Base-by-base conservation (phyloP, 2,888 invertebrate genomes). In the Panopea generosa region DNA sequence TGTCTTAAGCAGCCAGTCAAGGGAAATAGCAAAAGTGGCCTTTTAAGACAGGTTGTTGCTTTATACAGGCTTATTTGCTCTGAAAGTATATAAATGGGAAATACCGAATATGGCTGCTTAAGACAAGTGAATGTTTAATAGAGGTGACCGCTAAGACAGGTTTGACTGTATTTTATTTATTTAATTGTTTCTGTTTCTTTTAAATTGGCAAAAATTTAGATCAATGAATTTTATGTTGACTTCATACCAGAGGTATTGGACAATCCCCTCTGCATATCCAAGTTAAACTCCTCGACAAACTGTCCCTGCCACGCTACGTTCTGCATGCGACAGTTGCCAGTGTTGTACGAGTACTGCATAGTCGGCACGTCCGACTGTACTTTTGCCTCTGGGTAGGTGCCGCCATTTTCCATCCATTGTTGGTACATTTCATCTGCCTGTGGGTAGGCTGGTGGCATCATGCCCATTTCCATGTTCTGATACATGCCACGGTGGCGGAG, bases 401-500 rank as follows among this genome's bases (percentile, higher is more conserved):
- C 80, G 7, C 78, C 78, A 52, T 80, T 80, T 60, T 81, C 77
- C 61, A 81, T 63, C 77, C 77, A 81, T 62, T 82, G 82, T 40
- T 75, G 73, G 59, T 82, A 82, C 82, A 78, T 69, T 47, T 78
- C 63, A 53, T 77, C 79, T 47, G 80, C 80, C 27, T 84, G 82
- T 24, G 82, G 73, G 40, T 80, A 73, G 3, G 82, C 66, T 9
- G 69, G 66, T 16, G 77, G 74, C 72, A 70, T 74, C 78, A 78
- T 80, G 55, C 72, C 74, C 53, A 75, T 59, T 49, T 82, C 77
- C 68, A 82, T 77, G 55, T 70, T 71, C 50, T 55, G 81, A 63
- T 74, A 77, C 73, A 77, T 87, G 68, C 65, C 60, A 79, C 66
- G 87, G 81, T 61, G 84, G 72, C 72, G 84, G 49, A 55, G 83